Base-by-base conservation (phyloP, 2,888 invertebrate genomes). In the Panopea generosa region DNA sequence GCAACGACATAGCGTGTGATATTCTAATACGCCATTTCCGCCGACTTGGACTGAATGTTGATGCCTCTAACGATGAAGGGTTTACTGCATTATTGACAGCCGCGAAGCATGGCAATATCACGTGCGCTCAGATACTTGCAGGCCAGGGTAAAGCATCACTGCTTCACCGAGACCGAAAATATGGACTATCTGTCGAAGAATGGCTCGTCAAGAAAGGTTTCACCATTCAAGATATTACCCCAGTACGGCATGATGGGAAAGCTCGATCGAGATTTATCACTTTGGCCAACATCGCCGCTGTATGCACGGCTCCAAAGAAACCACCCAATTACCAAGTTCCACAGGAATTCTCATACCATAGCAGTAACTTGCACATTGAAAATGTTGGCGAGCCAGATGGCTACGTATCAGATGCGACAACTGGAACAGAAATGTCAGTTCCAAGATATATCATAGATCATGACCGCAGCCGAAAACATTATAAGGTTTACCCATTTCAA, bases 1-100 rank as follows among this genome's bases (percentile, higher is more conserved):
- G 91, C 9, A 91, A 92, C 63, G 91, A 91, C 72, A 84, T 88
- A 2, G 91, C 89, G 4, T 85, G 90, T 11, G 90, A 90, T 63
- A 87, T 91, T n/a, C 78, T 92, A 16, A 83, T 89, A 18, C 86
- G 88, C 27, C 88, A 87, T 56, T 92, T 92, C 82, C 85, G 91
- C 9, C 85, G 92, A 9, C 85, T 92, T 1, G 92, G 92, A 0
- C 82, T 92, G 24, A 85, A 86, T 52, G 89, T 92, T 6, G 92
- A 92, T 71, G 87, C 88, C 47, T 78, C 71, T 11, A 91, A 91
- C 82, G 84, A 88, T 47, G 88, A 89, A 1, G 92, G 92, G 2
- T 85, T 87, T 78, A 91, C 92, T 0, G 90, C 92, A 14, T 81
- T 92, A 0, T 84, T 90, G 7, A 83, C 88, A 43, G 90, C 92